phyloP scores from a whole-genome alignment of 2,113 vertebrate genomes.

The Sceloporus undulatus region DNA sequence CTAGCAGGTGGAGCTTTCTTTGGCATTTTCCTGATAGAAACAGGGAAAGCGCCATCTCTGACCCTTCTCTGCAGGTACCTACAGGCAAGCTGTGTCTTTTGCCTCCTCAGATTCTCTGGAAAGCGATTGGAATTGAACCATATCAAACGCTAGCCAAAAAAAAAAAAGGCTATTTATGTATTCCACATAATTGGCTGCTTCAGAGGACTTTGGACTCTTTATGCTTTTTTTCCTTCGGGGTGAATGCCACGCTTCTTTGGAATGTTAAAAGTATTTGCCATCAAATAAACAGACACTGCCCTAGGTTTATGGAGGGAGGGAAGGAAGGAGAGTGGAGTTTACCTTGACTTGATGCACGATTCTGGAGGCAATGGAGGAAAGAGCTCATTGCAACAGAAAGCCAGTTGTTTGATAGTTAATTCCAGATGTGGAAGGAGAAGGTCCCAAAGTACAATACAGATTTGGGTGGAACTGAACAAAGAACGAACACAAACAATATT shows the following conservation, averaged over 20 bases:
- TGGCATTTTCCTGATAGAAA: not conserved
- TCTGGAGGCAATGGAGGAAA: not conserved
- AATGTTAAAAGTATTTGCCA: not conserved
- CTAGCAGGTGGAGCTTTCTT: not conserved
- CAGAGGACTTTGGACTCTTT: not conserved
- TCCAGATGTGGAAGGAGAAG: conserved; percentile 75
- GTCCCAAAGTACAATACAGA: not conserved
- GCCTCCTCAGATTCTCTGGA: not conserved
- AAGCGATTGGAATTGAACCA: not conserved
- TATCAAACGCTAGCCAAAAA: not conserved
- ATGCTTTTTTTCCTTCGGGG: not conserved
- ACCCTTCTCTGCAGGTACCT: not conserved
- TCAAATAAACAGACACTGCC: conserved; percentile 5
- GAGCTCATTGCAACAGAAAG: conserved; percentile 57
- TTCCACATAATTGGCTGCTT: not conserved
- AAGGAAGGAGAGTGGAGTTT: not conserved
- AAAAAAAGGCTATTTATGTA: not conserved
- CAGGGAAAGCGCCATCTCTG: not conserved
- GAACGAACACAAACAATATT: not conserved
- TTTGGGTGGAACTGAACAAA: not conserved
- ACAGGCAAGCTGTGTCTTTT: not conserved
- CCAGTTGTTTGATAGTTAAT: conserved; percentile 68
- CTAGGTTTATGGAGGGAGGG: not conserved
- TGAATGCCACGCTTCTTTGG: not conserved
- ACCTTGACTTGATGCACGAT: conserved; percentile 21